Evolutionary conservation across 1,140 invertebrate species (phyloP), one percentile per base, ranked within the genome.

Genomic region (Drosophila willistoni): DNA sequence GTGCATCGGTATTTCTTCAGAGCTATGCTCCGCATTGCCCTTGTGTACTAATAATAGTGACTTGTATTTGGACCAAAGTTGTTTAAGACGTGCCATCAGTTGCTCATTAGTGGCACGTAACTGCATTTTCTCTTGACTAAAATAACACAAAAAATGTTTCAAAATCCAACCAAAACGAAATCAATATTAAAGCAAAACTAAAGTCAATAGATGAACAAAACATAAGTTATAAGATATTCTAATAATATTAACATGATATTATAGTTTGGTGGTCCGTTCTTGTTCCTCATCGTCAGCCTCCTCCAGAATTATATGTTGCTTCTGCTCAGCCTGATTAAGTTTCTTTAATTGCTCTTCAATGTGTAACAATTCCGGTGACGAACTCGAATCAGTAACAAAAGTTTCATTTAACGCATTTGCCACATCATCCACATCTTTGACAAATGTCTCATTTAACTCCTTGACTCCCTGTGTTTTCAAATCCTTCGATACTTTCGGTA

Each of bases 21-120:
- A 78, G 68, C 70, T 80, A 3, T 47, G 41, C 70, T 89, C 83
- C 29, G 61, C 51, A 68, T 25, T 71, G 65, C 64, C 66, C 54
- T 63, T 71, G 71, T 68, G 71, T 67, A 66, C 42, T 74, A 73
- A 73, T 66, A 76, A 73, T 66, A 76, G 76, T 70, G 80, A 68
- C 60, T 91, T 92, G 92, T 94, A 94, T 91, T 93, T 93, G 83
- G 85, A 92, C 94, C 94, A 94, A 57, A 94, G 90, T 71, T 93
- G 93, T 81, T 92, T 92, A 17, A 94, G 92, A 80, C 93, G 94
- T 89, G 93, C 93, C 94, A 94, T 94, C 74, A 94, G 92, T 78
- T 94, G 93, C 76, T 92, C 91, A 75, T 94, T 94, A 85, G 93
- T 94, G 81, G 92, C 93, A 90, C 93, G 93, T 82, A 94, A 92